Evolutionary conservation across 2,888 invertebrate species (phyloP).

Genomic region (Lacanobia wlatinum): DNA sequence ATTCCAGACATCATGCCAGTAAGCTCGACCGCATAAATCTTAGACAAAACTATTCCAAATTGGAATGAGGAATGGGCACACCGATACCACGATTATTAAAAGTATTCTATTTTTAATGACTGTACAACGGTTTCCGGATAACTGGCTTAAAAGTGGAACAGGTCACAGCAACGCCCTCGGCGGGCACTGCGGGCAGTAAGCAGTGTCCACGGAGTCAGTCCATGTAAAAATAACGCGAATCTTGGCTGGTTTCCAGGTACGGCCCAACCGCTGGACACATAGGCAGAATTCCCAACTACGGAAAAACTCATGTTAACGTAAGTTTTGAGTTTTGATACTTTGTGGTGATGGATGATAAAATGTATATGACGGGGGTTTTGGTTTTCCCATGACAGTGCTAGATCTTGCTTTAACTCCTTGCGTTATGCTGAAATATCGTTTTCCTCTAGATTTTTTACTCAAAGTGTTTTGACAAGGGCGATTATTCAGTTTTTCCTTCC

Average conservation of each 20-base stretch:
- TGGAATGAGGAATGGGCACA: slow-evolving; percentile 47
- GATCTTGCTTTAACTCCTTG: not conserved
- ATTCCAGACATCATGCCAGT: slow-evolving; percentile 24
- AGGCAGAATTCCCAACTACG: slow-evolving; percentile 88
- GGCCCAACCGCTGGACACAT: slow-evolving; percentile 84
- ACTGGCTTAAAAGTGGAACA: slow-evolving; percentile 72
- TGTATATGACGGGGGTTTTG: too few relatives aligned
- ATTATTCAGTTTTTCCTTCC: not conserved
- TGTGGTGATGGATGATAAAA: not conserved
- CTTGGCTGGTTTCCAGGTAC: slow-evolving; percentile 88
- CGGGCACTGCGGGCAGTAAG: slow-evolving; percentile 43
- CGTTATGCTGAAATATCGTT: not conserved
- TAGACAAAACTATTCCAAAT: slow-evolving; percentile 33
- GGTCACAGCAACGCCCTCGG: slow-evolving; percentile 74
- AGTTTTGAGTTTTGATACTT: slow-evolving; percentile 68
- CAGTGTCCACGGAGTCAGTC: slow-evolving; percentile 72
- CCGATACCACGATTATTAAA: slow-evolving; percentile 51
- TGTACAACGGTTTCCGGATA: slow-evolving; percentile 59
- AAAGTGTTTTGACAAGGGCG: too few relatives aligned
- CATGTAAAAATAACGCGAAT: slow-evolving; percentile 84
- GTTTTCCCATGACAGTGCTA: not conserved
- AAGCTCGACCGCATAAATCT: slow-evolving; percentile 42
- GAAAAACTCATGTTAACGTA: slow-evolving; percentile 87
- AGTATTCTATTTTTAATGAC: slow-evolving; percentile 50
- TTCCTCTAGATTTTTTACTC: too few relatives aligned